A percentile compares a stretch with the other conserved stretches of the same genome.
These are phyloP conservation scores for Albula goreensis DNA, from an alignment of 2,113 vertebrate species.

Conservation along the genomic window DNA sequence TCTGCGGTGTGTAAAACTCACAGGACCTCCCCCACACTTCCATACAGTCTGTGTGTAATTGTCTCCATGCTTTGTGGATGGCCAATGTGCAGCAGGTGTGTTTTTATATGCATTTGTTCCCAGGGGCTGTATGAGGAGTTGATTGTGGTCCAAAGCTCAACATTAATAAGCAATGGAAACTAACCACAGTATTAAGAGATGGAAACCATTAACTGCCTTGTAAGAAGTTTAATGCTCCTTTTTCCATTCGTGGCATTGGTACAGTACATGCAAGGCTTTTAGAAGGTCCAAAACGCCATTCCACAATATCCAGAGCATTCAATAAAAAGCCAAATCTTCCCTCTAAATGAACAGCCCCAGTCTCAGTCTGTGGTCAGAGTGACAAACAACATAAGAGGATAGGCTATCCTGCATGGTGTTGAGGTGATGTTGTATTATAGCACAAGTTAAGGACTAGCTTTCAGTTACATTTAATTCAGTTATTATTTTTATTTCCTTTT, in stretches of 20 bases:
- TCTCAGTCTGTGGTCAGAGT: constrained; percentile 46
- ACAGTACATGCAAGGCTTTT: constrained; percentile 25
- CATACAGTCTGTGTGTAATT: constrained; percentile 50
- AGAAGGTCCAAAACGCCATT: constrained; percentile 53
- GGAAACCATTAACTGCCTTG: constrained; percentile 68
- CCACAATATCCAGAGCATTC: constrained; percentile 58
- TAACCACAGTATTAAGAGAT: constrained; percentile 64
- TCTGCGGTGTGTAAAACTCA: constrained; percentile 35
- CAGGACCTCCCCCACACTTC: constrained; percentile 21
- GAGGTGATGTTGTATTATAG: constrained; percentile 47
- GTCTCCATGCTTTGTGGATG: constrained; percentile 46
- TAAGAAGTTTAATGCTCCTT: constrained; percentile 60
- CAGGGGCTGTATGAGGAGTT: constrained; percentile 39
- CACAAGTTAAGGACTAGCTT: constrained; percentile 14
- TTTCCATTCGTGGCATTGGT: constrained; percentile 56
- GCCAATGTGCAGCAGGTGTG: constrained; percentile 63
- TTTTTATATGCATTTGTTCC: constrained; percentile 46
- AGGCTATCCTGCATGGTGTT: constrained; percentile 46
- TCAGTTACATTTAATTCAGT: not conserved
- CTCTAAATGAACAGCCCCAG: constrained; percentile 55
- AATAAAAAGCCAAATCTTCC: constrained; percentile 52
- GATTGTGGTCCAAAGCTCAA: constrained; percentile 45
- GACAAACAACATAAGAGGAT: constrained; percentile 54
- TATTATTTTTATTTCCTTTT: not conserved
- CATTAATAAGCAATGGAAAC: constrained; percentile 67